A percentile compares a stretch with the other conserved stretches of the same genome.
Evolutionary conservation across 2,888 invertebrate genomes (phyloP).

Genomic region (Caradrina kadenii): DNA sequence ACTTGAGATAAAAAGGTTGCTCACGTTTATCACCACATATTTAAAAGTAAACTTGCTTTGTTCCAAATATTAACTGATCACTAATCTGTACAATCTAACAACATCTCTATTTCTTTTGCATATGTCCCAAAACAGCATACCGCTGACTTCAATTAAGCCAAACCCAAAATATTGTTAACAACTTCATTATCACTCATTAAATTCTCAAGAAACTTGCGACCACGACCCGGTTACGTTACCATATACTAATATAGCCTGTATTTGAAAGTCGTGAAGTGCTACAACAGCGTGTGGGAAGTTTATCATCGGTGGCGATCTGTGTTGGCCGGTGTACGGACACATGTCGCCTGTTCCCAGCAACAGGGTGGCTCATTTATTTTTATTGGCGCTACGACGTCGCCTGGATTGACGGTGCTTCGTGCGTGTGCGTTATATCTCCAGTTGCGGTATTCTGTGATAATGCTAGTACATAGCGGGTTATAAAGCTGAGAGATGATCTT

Average conservation of each 20-base stretch:
- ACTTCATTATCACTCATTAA: conserved; percentile 53
- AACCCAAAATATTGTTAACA: conserved; percentile 42
- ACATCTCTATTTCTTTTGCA: neutral
- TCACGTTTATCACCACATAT: neutral
- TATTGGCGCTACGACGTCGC: conserved; percentile 75
- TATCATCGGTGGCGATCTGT: conserved; percentile 55
- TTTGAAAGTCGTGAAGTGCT: neutral
- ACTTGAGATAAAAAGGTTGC: neutral
- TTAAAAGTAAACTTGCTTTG: conserved; percentile 2
- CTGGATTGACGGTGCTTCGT: conserved; percentile 69
- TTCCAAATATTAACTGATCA: conserved; percentile 18
- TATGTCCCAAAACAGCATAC: conserved; percentile 10
- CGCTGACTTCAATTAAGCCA: conserved; percentile 7
- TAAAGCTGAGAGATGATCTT: neutral
- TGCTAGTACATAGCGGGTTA: neutral
- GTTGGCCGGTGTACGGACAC: conserved; percentile 60
- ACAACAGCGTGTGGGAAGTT: conserved; percentile 38
- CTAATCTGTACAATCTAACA: neutral
- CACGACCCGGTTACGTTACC: neutral
- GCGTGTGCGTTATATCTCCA: conserved; percentile 67
- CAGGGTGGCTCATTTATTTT: conserved; percentile 82
- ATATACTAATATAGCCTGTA: neutral
- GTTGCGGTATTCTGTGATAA: conserved; percentile 34
- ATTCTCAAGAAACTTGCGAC: conserved; percentile 33
- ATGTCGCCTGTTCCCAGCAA: conserved; percentile 72